Percentiles rank a stretch among this genome's conserved stretches.
phyloP scores from a whole-genome alignment of 2,888 invertebrate species.

The Branchellion lobata region DNA sequence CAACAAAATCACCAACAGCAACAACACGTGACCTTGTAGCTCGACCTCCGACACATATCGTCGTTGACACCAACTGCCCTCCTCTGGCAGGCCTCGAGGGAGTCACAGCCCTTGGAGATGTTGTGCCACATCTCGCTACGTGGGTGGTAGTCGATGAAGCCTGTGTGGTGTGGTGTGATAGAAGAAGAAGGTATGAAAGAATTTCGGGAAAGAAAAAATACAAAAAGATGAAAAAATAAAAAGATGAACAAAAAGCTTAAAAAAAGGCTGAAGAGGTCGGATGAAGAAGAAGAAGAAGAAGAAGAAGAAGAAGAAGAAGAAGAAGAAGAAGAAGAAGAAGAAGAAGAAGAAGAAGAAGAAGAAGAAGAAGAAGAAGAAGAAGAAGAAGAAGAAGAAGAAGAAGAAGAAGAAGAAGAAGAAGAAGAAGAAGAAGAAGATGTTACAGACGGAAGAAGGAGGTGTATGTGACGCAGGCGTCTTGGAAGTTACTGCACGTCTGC shows the following conservation, averaged over 20 bases:
- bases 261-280: neutral
- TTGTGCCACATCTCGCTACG: slow-evolving; percentile 89
- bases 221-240: no score
- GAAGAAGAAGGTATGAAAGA: neutral
- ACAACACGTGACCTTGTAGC: slow-evolving; percentile 87
- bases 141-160: slow-evolving; percentile 88
- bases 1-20: no score
- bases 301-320: neutral
- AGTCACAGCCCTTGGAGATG: slow-evolving; percentile 85
- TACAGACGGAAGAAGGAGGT: slow-evolving; percentile 86
- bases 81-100: slow-evolving; percentile 78
- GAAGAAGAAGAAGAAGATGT: no score
- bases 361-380: no score
- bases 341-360: no score
- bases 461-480: slow-evolving; percentile 83
- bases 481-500: slow-evolving; percentile 77
- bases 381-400: no score
- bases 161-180: slow-evolving; percentile 64
- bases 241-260: no score
- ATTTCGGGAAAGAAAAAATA: neutral
- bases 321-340: no score
- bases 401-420: no score
- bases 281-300: neutral
- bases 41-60: slow-evolving; percentile 52
- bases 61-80: slow-evolving; percentile 61